Evolutionary conservation across 2,113 vertebrate species (phyloP).

Genomic region (Gnathonemus longibarbis): DNA sequence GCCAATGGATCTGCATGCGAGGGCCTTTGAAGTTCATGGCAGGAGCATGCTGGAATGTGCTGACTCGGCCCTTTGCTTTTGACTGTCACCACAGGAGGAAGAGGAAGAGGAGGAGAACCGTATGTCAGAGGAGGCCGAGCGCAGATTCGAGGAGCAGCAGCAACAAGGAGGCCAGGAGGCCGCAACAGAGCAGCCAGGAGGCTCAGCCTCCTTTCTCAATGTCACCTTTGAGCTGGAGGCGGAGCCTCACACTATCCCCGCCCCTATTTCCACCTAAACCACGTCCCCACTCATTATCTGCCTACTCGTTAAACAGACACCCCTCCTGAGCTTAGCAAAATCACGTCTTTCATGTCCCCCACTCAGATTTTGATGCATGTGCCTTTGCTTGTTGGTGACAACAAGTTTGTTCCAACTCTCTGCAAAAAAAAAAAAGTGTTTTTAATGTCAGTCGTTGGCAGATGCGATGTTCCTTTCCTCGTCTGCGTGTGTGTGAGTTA

Average conservation of each 20-base stretch:
- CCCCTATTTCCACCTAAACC: slow-evolving; percentile 61
- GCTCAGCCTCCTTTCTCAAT: slow-evolving; percentile 53
- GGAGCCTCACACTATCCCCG: slow-evolving; percentile 44
- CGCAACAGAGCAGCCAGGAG: slow-evolving; percentile 55
- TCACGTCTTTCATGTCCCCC: not conserved
- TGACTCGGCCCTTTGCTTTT: not conserved
- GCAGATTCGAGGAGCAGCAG: slow-evolving; percentile 61
- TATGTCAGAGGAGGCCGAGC: slow-evolving; percentile 82
- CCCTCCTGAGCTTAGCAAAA: not conserved
- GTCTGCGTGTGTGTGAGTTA: not conserved
- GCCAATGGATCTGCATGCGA: not conserved
- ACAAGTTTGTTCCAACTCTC: slow-evolving; percentile 10
- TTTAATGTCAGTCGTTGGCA: not conserved
- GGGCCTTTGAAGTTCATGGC: not conserved
- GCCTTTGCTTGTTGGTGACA: slow-evolving; percentile 16
- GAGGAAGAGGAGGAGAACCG: slow-evolving; percentile 78
- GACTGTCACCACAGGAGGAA: slow-evolving; percentile 62
- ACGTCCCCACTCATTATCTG: not conserved
- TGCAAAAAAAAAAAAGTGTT: slow-evolving; percentile 4
- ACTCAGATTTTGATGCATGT: not conserved
- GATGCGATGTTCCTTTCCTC: not conserved
- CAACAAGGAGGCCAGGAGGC: slow-evolving; percentile 52
- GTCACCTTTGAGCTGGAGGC: slow-evolving; percentile 72
- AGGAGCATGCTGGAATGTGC: not conserved
- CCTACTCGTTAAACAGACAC: not conserved